Evolutionary conservation across 2,888 invertebrate species (phyloP), one percentile per base, ranked within the genome.

Genomic region (Epistrophe grossulariae): DNA sequence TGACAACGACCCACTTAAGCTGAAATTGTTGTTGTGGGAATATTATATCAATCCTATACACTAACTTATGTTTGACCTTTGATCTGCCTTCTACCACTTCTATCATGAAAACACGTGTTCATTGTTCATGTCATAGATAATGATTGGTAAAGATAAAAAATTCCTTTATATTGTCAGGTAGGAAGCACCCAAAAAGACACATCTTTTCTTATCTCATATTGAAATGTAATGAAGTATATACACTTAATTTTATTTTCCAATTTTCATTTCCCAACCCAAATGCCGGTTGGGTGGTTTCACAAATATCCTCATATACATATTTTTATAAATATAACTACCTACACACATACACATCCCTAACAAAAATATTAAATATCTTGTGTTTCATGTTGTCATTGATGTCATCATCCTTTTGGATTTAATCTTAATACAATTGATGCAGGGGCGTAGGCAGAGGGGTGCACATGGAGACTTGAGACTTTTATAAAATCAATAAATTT

Each of bases 161-260:
- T 57, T 57, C 10, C n/a, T 31, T 28, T 13, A 2, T 24, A 3
- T 9, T 1, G 15, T n/a, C 15, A 24, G 11, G 11, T n/a, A n/a
- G 4, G 1, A 57, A 57, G 57, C 9, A 57, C n/a, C 31, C n/a
- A 31, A 57, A 52, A 11, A 57, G 15, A 15, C 55, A 28, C 28
- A 57, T 57, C 9, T 57, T 57, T 57, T 15, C 57, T 31, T 57
- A 57, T 57, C n/a, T n/a, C 31, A 31, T 31, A 31, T 57, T 31
- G 9, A 57, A 31, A n/a, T n/a, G 28, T 57, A 31, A 57, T 31
- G n/a, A 57, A 57, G 28, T 57, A 57, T 57, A 57, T 28, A 10
- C 45, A 45, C n/a, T 45, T n/a, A 45, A 57, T 57, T 57, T 57
- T 31, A 31, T 57, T 31, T 57, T 57, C 15, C 28, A 57, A 31